Percentiles rank a stretch among this genome's conserved stretches.
phyloP scores from a whole-genome alignment of 1,140 invertebrate species.

The Patella vulgata region DNA sequence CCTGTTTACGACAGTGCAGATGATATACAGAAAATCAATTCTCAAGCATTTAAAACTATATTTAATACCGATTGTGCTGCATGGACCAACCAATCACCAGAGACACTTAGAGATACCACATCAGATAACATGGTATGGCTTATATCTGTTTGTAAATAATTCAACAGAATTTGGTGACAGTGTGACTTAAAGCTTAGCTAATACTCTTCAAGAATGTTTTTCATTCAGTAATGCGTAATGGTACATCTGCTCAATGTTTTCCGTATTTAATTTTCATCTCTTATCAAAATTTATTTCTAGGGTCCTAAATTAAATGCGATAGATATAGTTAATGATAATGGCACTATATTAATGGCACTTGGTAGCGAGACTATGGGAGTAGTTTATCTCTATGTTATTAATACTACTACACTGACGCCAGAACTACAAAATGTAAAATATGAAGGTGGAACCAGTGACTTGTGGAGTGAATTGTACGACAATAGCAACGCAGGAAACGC shows the following conservation, averaged over 20 bases:
- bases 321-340: background rate
- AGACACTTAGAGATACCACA: background rate
- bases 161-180: too few species aligned
- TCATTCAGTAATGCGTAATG: too few species aligned
- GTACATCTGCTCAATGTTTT: too few species aligned
- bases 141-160: too few species aligned
- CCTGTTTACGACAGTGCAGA: slow-evolving; percentile 5
- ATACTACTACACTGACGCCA: background rate
- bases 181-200: too few species aligned
- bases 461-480: background rate
- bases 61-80: slow-evolving; percentile 2
- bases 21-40: slow-evolving; percentile 3
- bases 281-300: background rate
- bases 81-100: background rate
- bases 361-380: slow-evolving; percentile 1
- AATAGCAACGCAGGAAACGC: background rate
- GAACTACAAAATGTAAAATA: background rate
- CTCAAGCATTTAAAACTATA: background rate
- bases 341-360: background rate
- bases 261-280: too few species aligned
- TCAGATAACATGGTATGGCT: slow-evolving; percentile 1
- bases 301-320: slow-evolving; percentile 2
- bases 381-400: background rate
- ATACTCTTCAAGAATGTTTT: too few species aligned
- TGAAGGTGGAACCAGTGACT: background rate